Percentiles rank a stretch among this genome's conserved stretches.
Conservation (phyloP, 2,888 invertebrate species). For the Pheosia tremula region DNA sequence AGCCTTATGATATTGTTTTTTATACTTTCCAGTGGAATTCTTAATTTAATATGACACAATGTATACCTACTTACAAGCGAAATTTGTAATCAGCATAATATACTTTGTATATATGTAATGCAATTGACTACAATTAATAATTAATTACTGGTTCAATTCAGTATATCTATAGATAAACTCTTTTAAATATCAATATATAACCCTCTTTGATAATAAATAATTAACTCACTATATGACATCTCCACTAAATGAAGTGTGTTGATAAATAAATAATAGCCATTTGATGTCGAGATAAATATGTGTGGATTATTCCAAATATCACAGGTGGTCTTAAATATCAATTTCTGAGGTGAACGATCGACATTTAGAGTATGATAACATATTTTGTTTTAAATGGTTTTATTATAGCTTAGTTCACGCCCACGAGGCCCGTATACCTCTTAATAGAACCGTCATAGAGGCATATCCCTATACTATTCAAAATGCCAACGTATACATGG, state of each 20-base stretch:
- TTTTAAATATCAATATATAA: too few species aligned
- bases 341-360: constrained; percentile 29
- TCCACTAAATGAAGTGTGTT: too few species aligned
- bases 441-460: neutral
- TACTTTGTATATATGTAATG: neutral
- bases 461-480: too few species aligned
- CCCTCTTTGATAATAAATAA: too few species aligned
- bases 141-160: neutral
- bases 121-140: neutral
- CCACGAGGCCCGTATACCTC: neutral
- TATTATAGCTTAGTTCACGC: constrained; percentile 8
- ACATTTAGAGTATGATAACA: constrained; percentile 21
- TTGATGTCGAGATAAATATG: constrained; percentile 7
- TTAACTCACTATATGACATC: too few species aligned
- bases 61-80: too few species aligned
- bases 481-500: too few species aligned
- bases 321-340: constrained; percentile 20
- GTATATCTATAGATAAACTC: too few species aligned
- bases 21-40: neutral
- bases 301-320: neutral
- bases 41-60: constrained; percentile 1
- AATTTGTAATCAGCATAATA: neutral
- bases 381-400: constrained; percentile 14
- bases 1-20: constrained; percentile 13
- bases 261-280: neutral